These are phyloP conservation scores for Hypocryptadius cinnamomeus DNA, from an alignment of 2,113 vertebrate species.

Conservation along the genomic window DNA sequence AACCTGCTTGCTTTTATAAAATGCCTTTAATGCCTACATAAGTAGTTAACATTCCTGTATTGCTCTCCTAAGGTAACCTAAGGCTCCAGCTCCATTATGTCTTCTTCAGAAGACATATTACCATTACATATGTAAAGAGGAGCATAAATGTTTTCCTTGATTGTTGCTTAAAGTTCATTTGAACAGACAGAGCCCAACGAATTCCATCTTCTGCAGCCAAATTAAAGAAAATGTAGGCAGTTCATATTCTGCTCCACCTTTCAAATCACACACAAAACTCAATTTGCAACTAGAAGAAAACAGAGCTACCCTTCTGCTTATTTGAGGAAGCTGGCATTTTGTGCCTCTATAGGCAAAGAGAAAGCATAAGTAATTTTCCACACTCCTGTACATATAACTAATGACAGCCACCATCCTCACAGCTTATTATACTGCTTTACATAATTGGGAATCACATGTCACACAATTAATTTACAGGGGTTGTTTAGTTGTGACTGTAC, in stretches of 20 bases:
- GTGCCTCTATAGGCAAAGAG: constrained; percentile 45
- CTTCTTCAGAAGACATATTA: constrained; percentile 52
- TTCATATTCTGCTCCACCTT: constrained; percentile 64
- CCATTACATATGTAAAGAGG: constrained; percentile 32
- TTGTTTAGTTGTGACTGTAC: constrained; percentile 38
- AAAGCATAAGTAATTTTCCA: constrained; percentile 49
- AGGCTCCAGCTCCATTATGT: constrained; percentile 10
- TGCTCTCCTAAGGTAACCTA: constrained; percentile 39
- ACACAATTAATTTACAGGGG: constrained; percentile 54
- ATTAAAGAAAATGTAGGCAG: constrained; percentile 66
- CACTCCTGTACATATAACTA: constrained; percentile 38
- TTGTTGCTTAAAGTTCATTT: constrained; percentile 70
- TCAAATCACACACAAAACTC: constrained; percentile 49
- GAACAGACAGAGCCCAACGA: constrained; percentile 67
- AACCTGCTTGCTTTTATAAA: constrained; percentile 44
- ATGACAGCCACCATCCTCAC: constrained; percentile 49
- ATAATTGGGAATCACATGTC: constrained; percentile 28
- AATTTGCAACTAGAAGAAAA: constrained; percentile 26
- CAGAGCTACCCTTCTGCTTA: neutral
- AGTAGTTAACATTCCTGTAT: constrained; percentile 2
- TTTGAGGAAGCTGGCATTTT: neutral
- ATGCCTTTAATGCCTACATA: neutral
- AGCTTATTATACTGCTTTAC: constrained; percentile 45
- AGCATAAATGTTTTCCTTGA: constrained; percentile 65
- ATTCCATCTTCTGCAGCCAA: constrained; percentile 61